phyloP scores from a whole-genome alignment of 1,140 invertebrate species.

The Alviniconcha marisindica region DNA sequence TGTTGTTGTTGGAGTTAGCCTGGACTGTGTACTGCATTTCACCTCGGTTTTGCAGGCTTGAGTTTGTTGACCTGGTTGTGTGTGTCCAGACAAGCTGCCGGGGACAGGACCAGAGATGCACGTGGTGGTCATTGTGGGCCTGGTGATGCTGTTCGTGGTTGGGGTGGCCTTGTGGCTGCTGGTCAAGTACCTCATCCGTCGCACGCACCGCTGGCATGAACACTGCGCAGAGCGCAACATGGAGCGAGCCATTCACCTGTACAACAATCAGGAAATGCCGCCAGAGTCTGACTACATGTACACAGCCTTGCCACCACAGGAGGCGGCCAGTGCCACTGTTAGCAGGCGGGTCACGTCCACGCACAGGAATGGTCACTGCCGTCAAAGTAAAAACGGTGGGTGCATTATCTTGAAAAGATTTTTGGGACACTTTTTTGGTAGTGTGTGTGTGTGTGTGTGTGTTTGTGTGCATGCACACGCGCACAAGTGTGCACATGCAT shows the following conservation, averaged over 20 bases:
- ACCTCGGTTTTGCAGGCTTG: no score
- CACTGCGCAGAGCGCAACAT: slow-evolving; percentile 43
- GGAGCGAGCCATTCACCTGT: slow-evolving; percentile 45
- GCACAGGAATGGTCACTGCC: neutral
- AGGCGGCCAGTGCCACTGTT: no score
- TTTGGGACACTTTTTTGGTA: no score
- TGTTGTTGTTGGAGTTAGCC: no score
- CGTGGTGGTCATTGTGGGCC: slow-evolving; percentile 43
- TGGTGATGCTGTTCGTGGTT: slow-evolving; percentile 34
- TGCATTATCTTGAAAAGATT: no score
- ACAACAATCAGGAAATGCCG: slow-evolving; percentile 45
- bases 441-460: no score
- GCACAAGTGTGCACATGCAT: no score
- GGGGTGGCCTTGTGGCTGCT: slow-evolving; percentile 23
- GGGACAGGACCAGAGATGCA: slow-evolving; percentile 35
- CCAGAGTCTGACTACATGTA: slow-evolving; percentile 36
- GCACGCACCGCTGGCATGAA: slow-evolving; percentile 25
- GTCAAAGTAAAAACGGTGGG: neutral
- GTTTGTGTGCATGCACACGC: no score
- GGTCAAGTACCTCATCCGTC: slow-evolving; percentile 38
- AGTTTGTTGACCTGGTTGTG: no score
- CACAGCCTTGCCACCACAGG: slow-evolving; percentile 28
- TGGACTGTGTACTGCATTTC: no score
- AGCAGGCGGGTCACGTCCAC: neutral
- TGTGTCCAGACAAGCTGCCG: slow-evolving; percentile 37